Base-by-base conservation (phyloP, 2,888 invertebrate genomes). In the Eristalis pertinax region DNA sequence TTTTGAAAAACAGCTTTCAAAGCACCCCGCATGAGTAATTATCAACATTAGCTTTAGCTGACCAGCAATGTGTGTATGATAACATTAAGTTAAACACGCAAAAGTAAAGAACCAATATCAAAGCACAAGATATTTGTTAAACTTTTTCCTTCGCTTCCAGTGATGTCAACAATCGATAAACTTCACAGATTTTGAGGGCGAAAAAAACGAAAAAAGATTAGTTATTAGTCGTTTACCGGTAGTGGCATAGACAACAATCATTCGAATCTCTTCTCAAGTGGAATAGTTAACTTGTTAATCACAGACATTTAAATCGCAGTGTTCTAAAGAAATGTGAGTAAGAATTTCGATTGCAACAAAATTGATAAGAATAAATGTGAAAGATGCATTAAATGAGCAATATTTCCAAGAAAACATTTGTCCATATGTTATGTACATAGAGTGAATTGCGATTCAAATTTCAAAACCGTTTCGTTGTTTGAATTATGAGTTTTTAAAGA, bases 171-270 rank as follows among this genome's bases (percentile, higher is more conserved):
- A 50, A 50, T 50, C 50, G 50, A 50, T 50, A 50, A 50, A 50
- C 19, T 50, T 50, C 19, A 50, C 19, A n/a, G 50, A 50, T 50
- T 50, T 50, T 50, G 50, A 50, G 50, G 8, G 8, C 19, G 19
- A 19, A 19, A 50, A 50, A 50, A 3, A 0, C 43, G 19, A 19
- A 50, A 22, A 64, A 64, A 50, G 32, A 24, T 56, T 26, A 41
- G 41, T 50, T 22, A 35, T 56, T 56, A 74, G 73, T 74, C 50
- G 50, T 4, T 64, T 64, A 62, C 72, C 62, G 62, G 43, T 63
- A 73, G 72, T 63, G 29, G 62, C 50, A 50, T 24, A 35, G 73
- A 35, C 41, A 43, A 13, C 29, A 73, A 63, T 73, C 41, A 41
- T 63, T 29, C 13, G 2, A 29, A 62, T 10, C 15, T 50, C 19